phyloP scores from a whole-genome alignment of 2,888 invertebrate genomes.

The Sinohyriopsis cumingii region DNA sequence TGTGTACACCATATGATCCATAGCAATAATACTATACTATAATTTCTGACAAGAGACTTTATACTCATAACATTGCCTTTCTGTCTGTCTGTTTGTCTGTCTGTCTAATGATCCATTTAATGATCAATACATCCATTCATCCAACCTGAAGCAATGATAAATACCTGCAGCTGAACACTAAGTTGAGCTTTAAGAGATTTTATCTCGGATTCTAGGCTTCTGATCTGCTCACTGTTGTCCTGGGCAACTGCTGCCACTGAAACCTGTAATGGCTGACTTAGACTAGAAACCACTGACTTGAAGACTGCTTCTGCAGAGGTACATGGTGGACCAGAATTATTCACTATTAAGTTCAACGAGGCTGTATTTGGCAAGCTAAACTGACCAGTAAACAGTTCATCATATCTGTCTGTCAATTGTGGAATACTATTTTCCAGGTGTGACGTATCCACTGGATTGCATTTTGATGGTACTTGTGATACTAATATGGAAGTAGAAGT shows the following conservation, averaged over 20 bases:
- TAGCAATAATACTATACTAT: too few species aligned
- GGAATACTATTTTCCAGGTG: too few species aligned
- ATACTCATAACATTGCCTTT: too few species aligned
- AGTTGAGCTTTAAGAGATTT: constrained; percentile 49
- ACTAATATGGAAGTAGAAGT: constrained; percentile 15
- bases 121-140: too few species aligned
- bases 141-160: background rate
- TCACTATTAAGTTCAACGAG: constrained; percentile 1
- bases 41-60: background rate
- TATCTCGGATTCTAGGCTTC: constrained; percentile 46
- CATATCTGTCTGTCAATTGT: too few species aligned
- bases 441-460: too few species aligned
- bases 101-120: too few species aligned
- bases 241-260: constrained; percentile 4
- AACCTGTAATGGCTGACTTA: constrained; percentile 7
- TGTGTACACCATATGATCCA: too few species aligned
- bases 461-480: background rate
- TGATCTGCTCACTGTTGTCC: constrained; percentile 27
- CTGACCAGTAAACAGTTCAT: constrained; percentile 1
- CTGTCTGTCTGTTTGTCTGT: too few species aligned
- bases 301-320: background rate
- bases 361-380: background rate
- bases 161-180: constrained; percentile 50
- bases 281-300: constrained; percentile 1
- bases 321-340: background rate